Percentiles rank a stretch among this genome's conserved stretches.
Conservation (phyloP, 1,140 invertebrate species). For the Frieseomelitta varia region DNA sequence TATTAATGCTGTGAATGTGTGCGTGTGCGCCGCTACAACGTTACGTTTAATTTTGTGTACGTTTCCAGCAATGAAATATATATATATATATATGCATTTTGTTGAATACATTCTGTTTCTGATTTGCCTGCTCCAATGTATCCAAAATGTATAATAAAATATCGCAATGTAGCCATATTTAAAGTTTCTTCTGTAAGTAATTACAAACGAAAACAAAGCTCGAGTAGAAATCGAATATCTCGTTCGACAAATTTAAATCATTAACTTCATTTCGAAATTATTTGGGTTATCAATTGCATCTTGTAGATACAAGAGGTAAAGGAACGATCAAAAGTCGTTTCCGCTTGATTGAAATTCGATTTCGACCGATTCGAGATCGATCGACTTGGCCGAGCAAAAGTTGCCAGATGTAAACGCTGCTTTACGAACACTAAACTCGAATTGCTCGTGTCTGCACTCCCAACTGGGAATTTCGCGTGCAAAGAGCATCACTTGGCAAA, state of each 20-base stretch:
- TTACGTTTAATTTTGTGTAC: neutral
- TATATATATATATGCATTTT: neutral
- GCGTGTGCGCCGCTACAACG: neutral
- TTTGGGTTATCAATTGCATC: neutral
- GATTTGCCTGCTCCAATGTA: neutral
- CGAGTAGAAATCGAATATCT: neutral
- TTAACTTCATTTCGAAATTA: neutral
- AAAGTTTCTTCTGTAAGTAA: neutral
- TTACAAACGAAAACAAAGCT: neutral
- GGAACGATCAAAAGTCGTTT: neutral
- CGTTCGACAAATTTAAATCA: neutral
- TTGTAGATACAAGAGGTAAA: neutral
- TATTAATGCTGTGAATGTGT: conserved; percentile 12
- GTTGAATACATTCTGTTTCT: neutral
- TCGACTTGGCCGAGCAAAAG: neutral
- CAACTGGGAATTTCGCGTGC: neutral
- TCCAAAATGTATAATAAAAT: neutral
- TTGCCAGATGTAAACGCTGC: neutral
- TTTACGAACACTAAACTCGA: neutral
- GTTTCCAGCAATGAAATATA: too few relatives aligned
- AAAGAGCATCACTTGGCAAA: conserved; percentile 19
- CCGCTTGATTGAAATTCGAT: neutral
- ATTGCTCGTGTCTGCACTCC: neutral
- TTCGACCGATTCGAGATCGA: neutral
- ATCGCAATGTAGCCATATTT: neutral